Base-by-base conservation (phyloP, 2,113 vertebrate species). In the Riparia riparia region DNA sequence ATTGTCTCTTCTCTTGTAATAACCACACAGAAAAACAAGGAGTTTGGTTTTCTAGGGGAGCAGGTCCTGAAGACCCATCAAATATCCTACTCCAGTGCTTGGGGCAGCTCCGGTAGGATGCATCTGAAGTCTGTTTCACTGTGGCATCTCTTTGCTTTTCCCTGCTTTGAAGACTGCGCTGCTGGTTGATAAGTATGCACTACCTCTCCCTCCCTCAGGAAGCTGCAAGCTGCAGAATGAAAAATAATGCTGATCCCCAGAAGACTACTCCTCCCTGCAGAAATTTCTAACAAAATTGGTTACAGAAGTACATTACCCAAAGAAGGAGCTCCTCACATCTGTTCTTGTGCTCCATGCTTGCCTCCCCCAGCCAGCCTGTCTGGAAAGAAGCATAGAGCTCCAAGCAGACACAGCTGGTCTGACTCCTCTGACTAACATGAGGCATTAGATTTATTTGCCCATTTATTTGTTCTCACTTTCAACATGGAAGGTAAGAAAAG, bases 261-360 rank as follows among this genome's bases (percentile, higher is more conserved):
- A 87, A 87, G 53, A 57, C 29, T 1, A 1, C 28, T 82, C 10
- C 31, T 78, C 53, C 51, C 54, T 66, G 49, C 54, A 94, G 85
- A 90, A 60, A 88, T 56, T 87, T 80, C 66, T 80, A 49, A 66
- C 41, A 72, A n/a, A 79, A 85, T 32, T 82, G 28, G 54, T 86
- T 90, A 80, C 70, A 69, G 58, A 53, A 82, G 45, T 20, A 17
- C 41, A 49, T 53, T 60, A 57, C 31, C 28, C 61, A 61, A 69
- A 83, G 86, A 92, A 80, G 31, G 37, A 82, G 44, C 8, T 80
- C n/a, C 31, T 50, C 41, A 72, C 49, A 42, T 45, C 63, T 72
- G 42, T 61, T 51, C 86, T 41, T 2, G 4, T 6, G 26, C 45
- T 91, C 50, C 31, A 11, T 68, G 66, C 44, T 82, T 32, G 21